These are phyloP conservation scores for Auanema freiburgensis DNA, from an alignment of 2,888 invertebrate genomes.

Conservation along the genomic window DNA sequence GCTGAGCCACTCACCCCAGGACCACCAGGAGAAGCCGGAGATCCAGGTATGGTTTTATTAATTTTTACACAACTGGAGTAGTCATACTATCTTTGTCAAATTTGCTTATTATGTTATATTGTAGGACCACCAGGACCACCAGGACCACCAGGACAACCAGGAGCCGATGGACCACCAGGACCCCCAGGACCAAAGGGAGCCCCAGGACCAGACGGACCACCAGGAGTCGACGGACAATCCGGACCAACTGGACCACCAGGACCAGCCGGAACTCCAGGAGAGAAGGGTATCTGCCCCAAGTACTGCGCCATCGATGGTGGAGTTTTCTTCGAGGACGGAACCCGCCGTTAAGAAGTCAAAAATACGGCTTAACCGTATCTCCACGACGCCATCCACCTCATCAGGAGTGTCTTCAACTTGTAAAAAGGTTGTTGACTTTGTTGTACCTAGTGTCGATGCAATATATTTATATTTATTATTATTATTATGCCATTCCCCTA, in stretches of 20 bases:
- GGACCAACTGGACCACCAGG: constrained; percentile 49
- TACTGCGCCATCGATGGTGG: constrained; percentile 58
- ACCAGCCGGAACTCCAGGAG: constrained; percentile 47
- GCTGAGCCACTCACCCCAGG: constrained; percentile 50
- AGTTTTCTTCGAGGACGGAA: constrained; percentile 59
- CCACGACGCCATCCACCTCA: constrained; percentile 12
- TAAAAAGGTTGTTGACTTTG: constrained; percentile 14
- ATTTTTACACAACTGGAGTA: too few species aligned
- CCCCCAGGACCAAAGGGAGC: constrained; percentile 51
- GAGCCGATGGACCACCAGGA: constrained; percentile 58
- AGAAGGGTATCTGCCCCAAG: constrained; percentile 52
- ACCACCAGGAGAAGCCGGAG: constrained; percentile 53
- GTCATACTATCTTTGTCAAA: too few species aligned
- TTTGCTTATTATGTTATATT: not conserved
- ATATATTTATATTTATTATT: too few species aligned
- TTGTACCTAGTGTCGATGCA: constrained; percentile 11
- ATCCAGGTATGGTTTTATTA: constrained; percentile 27
- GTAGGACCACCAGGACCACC: constrained; percentile 48
- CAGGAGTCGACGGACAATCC: constrained; percentile 48
- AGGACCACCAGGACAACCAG: constrained; percentile 49
- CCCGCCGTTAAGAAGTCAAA: constrained; percentile 37
- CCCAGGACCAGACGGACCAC: constrained; percentile 49
- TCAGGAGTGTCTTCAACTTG: constrained; percentile 22
- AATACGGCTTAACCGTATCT: constrained; percentile 4
- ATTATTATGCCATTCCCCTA: not conserved